phyloP scores from a whole-genome alignment of 2,113 vertebrate genomes.

The Sminthopsis crassicaudata region DNA sequence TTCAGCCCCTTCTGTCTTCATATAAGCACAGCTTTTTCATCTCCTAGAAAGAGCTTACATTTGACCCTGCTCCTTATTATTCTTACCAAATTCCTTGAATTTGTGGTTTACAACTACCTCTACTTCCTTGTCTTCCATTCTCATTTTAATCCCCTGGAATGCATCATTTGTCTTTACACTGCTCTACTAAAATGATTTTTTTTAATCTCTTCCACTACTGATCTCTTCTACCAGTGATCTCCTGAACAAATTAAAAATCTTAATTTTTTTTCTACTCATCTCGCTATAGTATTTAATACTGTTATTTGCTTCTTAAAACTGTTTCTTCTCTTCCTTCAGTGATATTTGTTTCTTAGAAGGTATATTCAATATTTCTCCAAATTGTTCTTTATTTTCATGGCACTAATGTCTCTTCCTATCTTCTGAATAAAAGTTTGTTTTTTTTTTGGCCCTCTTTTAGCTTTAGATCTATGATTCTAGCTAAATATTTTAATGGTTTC shows the following conservation, averaged over 20 bases:
- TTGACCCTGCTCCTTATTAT: not conserved
- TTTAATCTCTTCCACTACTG: not conserved
- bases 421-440: not conserved
- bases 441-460: not conserved
- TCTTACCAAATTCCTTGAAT: constrained; percentile 29
- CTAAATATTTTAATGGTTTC: not conserved
- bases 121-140: constrained; percentile 24
- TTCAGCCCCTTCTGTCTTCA: constrained; percentile 7
- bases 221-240: not conserved
- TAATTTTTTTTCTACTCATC: constrained; percentile 25
- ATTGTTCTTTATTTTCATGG: not conserved
- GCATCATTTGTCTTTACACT: not conserved
- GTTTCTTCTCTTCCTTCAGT: constrained; percentile 38
- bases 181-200: constrained; percentile 39
- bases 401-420: too few species aligned
- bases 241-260: constrained; percentile 44
- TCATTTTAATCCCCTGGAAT: constrained; percentile 17
- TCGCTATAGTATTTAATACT: constrained; percentile 27
- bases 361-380: not conserved
- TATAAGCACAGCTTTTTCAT: not conserved
- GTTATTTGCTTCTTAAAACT: constrained; percentile 39
- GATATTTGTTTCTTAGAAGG: not conserved
- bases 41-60: constrained; percentile 19
- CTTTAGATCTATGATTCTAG: not conserved
- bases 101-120: constrained; percentile 18